Conservation (phyloP, 1,140 invertebrate species). For the Drosophila rhopaloa region DNA sequence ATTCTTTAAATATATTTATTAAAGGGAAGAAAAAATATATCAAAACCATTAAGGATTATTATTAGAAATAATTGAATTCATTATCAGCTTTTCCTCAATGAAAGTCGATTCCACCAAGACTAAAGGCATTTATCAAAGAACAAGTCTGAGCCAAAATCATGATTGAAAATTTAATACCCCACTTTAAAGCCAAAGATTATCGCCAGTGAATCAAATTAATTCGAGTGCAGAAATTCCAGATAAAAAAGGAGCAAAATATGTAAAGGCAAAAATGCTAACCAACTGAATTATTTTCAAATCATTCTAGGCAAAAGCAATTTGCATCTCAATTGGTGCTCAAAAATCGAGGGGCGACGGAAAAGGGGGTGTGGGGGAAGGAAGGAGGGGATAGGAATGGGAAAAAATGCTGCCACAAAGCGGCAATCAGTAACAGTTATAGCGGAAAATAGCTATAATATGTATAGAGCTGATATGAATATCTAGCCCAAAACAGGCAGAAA, state of each 20-base stretch:
- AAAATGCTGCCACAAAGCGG: conserved; percentile 66
- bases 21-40: too few species aligned
- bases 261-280: conserved; percentile 53
- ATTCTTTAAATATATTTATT: too few species aligned
- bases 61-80: too few species aligned
- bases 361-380: background rate
- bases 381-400: conserved; percentile 4
- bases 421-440: conserved; percentile 81
- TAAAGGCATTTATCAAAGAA: background rate
- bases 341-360: conserved; percentile 22
- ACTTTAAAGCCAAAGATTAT: conserved; percentile 50
- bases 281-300: conserved; percentile 80
- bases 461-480: conserved; percentile 74
- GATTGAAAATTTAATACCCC: conserved; percentile 20
- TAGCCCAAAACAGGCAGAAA: conserved; percentile 67
- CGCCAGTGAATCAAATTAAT: conserved; percentile 66
- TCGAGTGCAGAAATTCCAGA: conserved; percentile 39
- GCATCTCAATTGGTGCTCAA: conserved; percentile 73
- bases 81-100: background rate
- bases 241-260: conserved; percentile 19
- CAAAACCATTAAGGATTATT: too few species aligned
- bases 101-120: background rate
- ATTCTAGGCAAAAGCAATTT: conserved; percentile 76
- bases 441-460: conserved; percentile 80
- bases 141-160: conserved; percentile 5